A percentile compares a stretch with the other conserved stretches of the same genome.
phyloP scores from a whole-genome alignment of 2,797 vertebrate species.

The Anas georgica region DNA sequence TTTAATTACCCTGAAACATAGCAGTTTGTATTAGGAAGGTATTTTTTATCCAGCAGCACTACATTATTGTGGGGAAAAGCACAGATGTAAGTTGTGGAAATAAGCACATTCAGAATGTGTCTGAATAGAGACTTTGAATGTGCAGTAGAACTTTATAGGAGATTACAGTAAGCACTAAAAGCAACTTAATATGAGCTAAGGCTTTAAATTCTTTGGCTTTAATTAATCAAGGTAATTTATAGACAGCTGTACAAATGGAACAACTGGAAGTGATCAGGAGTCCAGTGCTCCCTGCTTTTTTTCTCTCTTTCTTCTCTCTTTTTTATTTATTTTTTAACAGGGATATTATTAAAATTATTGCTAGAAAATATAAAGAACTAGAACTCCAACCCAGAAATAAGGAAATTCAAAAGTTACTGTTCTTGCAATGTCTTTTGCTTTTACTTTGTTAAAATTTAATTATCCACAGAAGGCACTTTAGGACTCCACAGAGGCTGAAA shows the following conservation, averaged over 20 bases:
- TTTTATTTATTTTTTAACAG: too few species aligned
- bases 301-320: not conserved
- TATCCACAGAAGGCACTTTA: not conserved
- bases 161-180: not conserved
- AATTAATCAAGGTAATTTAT: not conserved
- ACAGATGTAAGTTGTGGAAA: not conserved
- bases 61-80: not conserved
- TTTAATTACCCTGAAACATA: not conserved
- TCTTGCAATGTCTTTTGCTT: not conserved
- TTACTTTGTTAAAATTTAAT: not conserved
- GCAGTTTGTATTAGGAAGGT: not conserved
- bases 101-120: not conserved
- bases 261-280: not conserved
- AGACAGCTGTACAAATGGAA: not conserved
- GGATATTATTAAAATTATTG: not conserved
- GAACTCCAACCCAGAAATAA: not conserved
- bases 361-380: not conserved
- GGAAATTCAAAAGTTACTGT: not conserved
- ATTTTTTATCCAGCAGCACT: not conserved
- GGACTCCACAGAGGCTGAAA: not conserved
- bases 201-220: not conserved
- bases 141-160: not conserved
- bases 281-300: not conserved
- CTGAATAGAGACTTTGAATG: not conserved
- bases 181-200: not conserved